Base-by-base conservation (phyloP, 1,140 invertebrate genomes). In the Trypoxylus dichotomus region DNA sequence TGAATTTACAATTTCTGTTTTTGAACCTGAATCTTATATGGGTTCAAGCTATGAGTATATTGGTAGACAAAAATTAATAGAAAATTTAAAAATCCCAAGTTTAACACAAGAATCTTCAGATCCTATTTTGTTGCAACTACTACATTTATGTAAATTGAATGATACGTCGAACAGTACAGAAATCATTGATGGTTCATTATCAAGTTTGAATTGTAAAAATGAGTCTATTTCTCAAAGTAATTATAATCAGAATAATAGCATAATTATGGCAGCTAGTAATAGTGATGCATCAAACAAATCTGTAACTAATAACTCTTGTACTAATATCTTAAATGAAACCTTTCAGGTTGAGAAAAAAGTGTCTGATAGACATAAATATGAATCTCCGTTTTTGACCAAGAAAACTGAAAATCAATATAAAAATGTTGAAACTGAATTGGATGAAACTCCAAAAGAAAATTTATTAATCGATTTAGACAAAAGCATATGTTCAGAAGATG, bases 1-100 rank as follows among this genome's bases (percentile, higher is more conserved):
- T 43, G 89, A 92, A 80, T 93, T 90, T 81, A 92, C 92, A 74
- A 85, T 90, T 81, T 90, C 90, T 76, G 92, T 93, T 8, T 93
- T 92, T 85, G 91, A 93, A 83, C 89, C 91, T 75, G 93, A 94
- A 87, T 89, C 90, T 24, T 91, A 91, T 79, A 84, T 89, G 81
- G 90, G 88, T 19, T 88, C 87, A 79, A 86, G 88, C 79, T 90
- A 89, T 82, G 85, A 88, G 77, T 90, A 90, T 81, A 82, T 85
- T 81, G 88, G 87, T 41, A 87, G 89, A 82, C 86, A 87, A 77
- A 89, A 90, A 85, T 82, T 91, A 47, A 86, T 85, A 2, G 87
- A 90, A 82, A 87, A 91, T 78, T 86, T 91, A 79, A 88, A 87
- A 77, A 86, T 91, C 54, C 86, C 85, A 63, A 43, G 79, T 43